These are phyloP conservation scores for Sebastiscus albofasciatus DNA, from an alignment of 2,797 vertebrate species.

Conservation along the genomic window DNA sequence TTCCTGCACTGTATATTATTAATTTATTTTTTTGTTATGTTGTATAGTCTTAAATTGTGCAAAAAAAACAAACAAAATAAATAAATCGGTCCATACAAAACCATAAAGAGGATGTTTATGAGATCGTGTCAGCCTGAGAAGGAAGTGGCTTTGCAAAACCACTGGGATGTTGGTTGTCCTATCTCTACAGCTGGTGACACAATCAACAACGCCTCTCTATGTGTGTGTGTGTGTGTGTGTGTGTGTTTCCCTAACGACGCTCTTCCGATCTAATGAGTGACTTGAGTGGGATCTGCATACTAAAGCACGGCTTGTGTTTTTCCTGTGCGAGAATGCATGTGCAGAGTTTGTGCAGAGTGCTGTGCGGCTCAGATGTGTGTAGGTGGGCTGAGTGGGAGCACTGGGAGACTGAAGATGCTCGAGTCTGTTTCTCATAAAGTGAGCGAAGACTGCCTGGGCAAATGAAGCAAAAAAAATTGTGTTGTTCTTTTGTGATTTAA, in stretches of 20 bases:
- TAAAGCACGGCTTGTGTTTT: slow-evolving; percentile 57
- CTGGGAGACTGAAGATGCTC: slow-evolving; percentile 75
- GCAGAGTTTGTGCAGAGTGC: slow-evolving; percentile 68
- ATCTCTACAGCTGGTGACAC: slow-evolving; percentile 74
- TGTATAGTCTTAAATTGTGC: too few species aligned
- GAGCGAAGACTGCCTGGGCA: slow-evolving; percentile 61
- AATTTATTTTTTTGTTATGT: too few species aligned
- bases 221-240: neutral
- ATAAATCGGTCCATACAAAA: slow-evolving; percentile 54
- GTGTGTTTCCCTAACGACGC: too few species aligned
- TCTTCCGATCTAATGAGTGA: too few species aligned
- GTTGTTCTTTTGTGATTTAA: slow-evolving; percentile 40
- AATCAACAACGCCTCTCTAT: slow-evolving; percentile 26
- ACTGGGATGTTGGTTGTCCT: slow-evolving; percentile 62
- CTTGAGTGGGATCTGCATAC: slow-evolving; percentile 51
- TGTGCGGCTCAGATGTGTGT: slow-evolving; percentile 79
- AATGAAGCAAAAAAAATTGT: slow-evolving; percentile 31
- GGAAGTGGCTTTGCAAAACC: slow-evolving; percentile 70
- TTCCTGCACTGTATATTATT: too few species aligned
- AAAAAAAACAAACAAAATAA: too few species aligned
- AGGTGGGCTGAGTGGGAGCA: slow-evolving; percentile 79
- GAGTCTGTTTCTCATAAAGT: slow-evolving; percentile 70
- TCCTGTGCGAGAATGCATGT: slow-evolving; percentile 68
- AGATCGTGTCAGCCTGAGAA: slow-evolving; percentile 56
- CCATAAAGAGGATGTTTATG: slow-evolving; percentile 64